A percentile compares a stretch with the other conserved stretches of the same genome.
These are phyloP conservation scores for Megamerina dolium DNA, from an alignment of 2,888 invertebrate genomes.

Conservation along the genomic window DNA sequence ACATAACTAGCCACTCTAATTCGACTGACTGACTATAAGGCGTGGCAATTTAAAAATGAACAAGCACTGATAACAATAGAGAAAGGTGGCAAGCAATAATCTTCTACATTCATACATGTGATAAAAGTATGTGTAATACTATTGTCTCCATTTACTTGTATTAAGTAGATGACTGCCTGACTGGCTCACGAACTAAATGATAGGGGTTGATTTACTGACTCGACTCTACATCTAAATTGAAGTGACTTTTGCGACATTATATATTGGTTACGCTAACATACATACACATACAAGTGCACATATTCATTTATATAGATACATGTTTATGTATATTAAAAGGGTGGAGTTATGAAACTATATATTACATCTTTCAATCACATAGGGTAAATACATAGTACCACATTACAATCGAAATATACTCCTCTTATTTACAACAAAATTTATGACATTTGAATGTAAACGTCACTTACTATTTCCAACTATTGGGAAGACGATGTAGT, in stretches of 20 bases:
- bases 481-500: too few relatives aligned
- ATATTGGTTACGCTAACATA: slow-evolving; percentile 27
- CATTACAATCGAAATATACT: not conserved
- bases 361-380: not conserved
- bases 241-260: slow-evolving; percentile 43
- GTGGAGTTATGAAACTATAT: slow-evolving; percentile 33
- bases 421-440: slow-evolving; percentile 13
- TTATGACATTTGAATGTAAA: slow-evolving; percentile 11
- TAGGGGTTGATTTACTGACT: slow-evolving; percentile 51
- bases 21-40: too few relatives aligned
- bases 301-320: not conserved
- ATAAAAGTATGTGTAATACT: too few relatives aligned
- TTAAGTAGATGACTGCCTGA: too few relatives aligned
- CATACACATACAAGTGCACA: slow-evolving; percentile 4
- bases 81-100: too few relatives aligned
- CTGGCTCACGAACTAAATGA: too few relatives aligned
- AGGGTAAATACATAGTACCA: not conserved
- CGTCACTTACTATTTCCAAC: too few relatives aligned
- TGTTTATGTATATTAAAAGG: slow-evolving; percentile 16
- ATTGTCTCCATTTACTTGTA: too few relatives aligned
- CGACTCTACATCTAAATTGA: slow-evolving; percentile 46
- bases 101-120: too few relatives aligned
- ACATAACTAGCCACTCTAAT: too few relatives aligned
- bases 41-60: too few relatives aligned
- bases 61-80: too few relatives aligned